These are phyloP conservation scores for Leptopterna dolabrata DNA, from an alignment of 2,888 invertebrate species.

Conservation along the genomic window DNA sequence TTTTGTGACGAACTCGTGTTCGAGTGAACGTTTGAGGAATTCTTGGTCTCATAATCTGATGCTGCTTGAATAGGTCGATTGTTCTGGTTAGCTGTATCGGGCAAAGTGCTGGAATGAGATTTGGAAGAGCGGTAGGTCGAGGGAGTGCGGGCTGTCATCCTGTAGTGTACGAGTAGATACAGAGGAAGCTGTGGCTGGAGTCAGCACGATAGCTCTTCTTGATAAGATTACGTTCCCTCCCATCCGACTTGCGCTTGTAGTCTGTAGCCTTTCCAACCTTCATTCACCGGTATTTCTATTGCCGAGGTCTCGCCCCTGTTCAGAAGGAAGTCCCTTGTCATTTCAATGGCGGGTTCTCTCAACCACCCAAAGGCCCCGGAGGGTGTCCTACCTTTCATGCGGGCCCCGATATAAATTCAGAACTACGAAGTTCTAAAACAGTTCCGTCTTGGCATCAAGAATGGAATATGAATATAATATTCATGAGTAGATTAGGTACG, in stretches of 20 bases:
- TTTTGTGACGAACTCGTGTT: too few relatives aligned
- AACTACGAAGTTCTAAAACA: background rate
- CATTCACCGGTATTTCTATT: conserved; percentile 14
- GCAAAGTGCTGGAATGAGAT: background rate
- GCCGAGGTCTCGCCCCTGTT: conserved; percentile 12
- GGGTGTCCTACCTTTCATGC: background rate
- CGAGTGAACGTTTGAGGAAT: too few relatives aligned
- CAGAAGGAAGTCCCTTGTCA: background rate
- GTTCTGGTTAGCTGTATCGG: too few relatives aligned
- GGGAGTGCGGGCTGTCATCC: background rate
- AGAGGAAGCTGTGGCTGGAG: conserved; percentile 11
- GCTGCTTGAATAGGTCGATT: too few relatives aligned
- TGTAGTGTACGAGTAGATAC: too few relatives aligned
- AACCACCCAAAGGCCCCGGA: background rate
- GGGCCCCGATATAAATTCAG: background rate
- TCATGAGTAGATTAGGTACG: too few relatives aligned
- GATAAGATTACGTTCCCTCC: conserved; percentile 16
- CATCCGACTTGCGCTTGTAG: background rate
- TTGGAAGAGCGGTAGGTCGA: background rate
- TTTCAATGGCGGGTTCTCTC: background rate
- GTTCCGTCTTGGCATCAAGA: too few relatives aligned
- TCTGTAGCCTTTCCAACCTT: background rate
- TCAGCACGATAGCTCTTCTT: background rate
- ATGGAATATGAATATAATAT: too few relatives aligned
- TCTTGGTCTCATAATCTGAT: too few relatives aligned